Percentiles rank a stretch among this genome's conserved stretches.
Conservation (phyloP, 1,140 invertebrate species). For the Gerris buenoi region DNA sequence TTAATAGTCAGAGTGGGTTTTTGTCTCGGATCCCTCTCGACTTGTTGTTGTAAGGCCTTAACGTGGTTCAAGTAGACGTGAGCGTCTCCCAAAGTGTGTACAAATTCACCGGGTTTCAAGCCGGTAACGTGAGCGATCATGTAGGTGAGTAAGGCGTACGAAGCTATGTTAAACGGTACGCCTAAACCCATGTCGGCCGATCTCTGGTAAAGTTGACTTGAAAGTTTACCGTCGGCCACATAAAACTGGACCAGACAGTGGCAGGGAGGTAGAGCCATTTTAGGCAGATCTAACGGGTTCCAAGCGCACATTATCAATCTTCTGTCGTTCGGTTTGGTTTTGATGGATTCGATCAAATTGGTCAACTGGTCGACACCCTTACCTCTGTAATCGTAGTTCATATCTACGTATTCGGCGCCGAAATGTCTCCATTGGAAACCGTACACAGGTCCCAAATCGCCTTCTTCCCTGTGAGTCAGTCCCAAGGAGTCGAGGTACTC, state of each 20-base stretch:
- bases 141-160: slow-evolving; percentile 82
- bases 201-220: slow-evolving; percentile 89
- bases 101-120: slow-evolving; percentile 85
- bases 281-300: slow-evolving; percentile 77
- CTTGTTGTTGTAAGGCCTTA: slow-evolving; percentile 66
- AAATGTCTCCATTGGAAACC: slow-evolving; percentile 99
- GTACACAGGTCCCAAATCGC: slow-evolving; percentile 95
- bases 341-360: slow-evolving; percentile 70
- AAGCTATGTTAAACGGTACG: slow-evolving; percentile 98
- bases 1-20: neutral
- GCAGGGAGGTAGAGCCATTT: slow-evolving; percentile 96
- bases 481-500: slow-evolving; percentile 80
- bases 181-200: slow-evolving; percentile 96
- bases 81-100: slow-evolving; percentile 91
- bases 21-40: slow-evolving; percentile 50
- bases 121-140: slow-evolving; percentile 93
- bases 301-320: slow-evolving; percentile 89
- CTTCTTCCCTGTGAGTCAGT: slow-evolving; percentile 74
- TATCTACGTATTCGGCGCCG: slow-evolving; percentile 80
- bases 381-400: slow-evolving; percentile 66
- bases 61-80: slow-evolving; percentile 93
- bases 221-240: slow-evolving; percentile 66
- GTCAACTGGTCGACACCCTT: slow-evolving; percentile 88
- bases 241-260: slow-evolving; percentile 93
- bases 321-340: slow-evolving; percentile 67